A percentile compares a stretch with the other conserved stretches of the same genome.
Conservation (phyloP, 2,888 invertebrate genomes). For the Drosophila conformis region DNA sequence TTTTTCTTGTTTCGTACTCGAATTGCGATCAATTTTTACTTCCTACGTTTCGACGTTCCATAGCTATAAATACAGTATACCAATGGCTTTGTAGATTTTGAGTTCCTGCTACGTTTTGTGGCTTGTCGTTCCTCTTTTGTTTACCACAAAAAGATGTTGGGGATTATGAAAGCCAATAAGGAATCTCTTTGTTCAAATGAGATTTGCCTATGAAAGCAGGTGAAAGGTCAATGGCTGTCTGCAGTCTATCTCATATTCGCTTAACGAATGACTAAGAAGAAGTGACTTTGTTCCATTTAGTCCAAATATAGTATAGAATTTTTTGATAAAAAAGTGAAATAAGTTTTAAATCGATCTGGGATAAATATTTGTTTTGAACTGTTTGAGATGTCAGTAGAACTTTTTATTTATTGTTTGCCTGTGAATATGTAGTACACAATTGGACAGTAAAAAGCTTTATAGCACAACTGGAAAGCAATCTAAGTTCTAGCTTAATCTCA, state of each 20-base stretch:
- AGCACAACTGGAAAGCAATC: conserved; percentile 19
- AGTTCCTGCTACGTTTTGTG: conserved; percentile 42
- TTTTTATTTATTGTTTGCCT: not conserved
- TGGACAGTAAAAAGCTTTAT: conserved; percentile 28
- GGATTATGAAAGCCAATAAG: not conserved
- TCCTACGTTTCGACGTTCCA: conserved; percentile 58
- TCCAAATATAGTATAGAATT: conserved; percentile 4
- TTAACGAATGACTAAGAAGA: conserved; percentile 15
- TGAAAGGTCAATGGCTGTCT: conserved; percentile 22
- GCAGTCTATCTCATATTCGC: not conserved
- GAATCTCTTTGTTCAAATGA: not conserved
- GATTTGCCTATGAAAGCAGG: conserved; percentile 8
- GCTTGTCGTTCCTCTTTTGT: not conserved
- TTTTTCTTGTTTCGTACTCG: conserved; percentile 19
- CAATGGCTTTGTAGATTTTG: conserved; percentile 11
- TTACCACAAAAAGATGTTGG: not conserved
- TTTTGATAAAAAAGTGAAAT: not conserved
- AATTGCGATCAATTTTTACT: conserved; percentile 47
- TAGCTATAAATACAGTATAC: conserved; percentile 51
- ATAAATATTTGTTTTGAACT: not conserved
- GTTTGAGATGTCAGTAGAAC: not conserved
- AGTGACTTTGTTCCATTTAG: not conserved
- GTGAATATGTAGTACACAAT: conserved; percentile 23
- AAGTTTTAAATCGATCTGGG: not conserved
- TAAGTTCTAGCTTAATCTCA: conserved; percentile 5